phyloP scores from a whole-genome alignment of 1,140 invertebrate species.

The Tigriopus japonicus region DNA sequence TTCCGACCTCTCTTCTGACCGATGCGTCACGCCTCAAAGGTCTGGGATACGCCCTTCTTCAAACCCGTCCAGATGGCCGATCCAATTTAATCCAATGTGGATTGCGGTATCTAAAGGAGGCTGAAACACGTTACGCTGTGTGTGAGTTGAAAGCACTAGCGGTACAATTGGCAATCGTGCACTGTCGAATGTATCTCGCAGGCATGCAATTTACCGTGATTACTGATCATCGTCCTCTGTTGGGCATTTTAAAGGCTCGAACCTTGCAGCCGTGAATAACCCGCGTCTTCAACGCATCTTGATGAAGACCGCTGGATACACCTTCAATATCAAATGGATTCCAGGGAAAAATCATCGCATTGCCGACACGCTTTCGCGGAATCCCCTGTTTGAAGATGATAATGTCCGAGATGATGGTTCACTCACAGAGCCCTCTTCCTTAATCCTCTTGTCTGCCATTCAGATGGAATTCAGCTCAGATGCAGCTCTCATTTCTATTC shows the following conservation, averaged over 20 bases:
- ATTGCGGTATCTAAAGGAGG: constrained; percentile 16
- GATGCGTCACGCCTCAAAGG: constrained; percentile 12
- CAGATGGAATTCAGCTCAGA: neutral
- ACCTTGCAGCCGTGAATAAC: constrained; percentile 19
- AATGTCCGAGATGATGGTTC: neutral
- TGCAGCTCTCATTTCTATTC: neutral
- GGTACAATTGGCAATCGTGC: constrained; percentile 17
- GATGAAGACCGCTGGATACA: neutral
- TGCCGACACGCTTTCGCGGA: neutral
- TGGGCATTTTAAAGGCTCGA: constrained; percentile 19
- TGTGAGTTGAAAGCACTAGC: constrained; percentile 18
- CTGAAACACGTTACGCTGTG: constrained; percentile 17
- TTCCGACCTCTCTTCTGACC: neutral
- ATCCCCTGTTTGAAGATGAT: neutral
- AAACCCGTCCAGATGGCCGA: neutral
- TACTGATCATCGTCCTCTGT: constrained; percentile 23
- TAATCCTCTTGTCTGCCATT: neutral
- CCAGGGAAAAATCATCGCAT: neutral
- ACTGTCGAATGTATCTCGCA: too few species aligned
- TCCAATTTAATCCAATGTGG: neutral
- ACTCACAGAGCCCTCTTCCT: neutral
- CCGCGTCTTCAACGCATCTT: constrained; percentile 10
- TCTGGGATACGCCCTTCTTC: constrained; percentile 12
- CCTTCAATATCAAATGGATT: neutral
- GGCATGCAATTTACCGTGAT: constrained; percentile 18